Evolutionary conservation across 37 sponge, comb jelly and placozoan genomes (phyloP).

Genomic region (Cliona cf. orientalis): DNA sequence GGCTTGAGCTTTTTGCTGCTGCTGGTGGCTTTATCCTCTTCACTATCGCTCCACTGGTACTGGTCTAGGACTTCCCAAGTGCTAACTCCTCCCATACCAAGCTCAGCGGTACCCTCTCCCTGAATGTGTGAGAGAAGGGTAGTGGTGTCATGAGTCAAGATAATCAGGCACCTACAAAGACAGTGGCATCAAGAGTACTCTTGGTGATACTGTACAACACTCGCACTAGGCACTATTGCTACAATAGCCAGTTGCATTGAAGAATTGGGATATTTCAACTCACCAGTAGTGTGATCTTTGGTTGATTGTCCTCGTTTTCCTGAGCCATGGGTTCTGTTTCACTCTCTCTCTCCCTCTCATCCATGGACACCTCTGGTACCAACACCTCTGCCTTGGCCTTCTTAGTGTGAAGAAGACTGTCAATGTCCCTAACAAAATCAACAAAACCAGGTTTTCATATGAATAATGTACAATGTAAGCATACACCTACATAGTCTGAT

Average conservation of each 20-base stretch:
- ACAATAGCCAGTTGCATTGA: too few species aligned
- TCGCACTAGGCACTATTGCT: too few species aligned
- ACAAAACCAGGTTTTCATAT: background rate
- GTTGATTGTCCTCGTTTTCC: background rate
- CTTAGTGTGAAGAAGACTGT: constrained; percentile 18
- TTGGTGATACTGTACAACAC: too few species aligned
- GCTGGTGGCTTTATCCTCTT: background rate
- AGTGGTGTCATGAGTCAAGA: background rate
- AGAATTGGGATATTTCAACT: too few species aligned
- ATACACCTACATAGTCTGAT: background rate
- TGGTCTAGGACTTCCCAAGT: constrained; percentile 37
- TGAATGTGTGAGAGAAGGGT: background rate
- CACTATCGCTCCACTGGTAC: background rate
- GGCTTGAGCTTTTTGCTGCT: background rate
- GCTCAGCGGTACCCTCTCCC: constrained; percentile 50
- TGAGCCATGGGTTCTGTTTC: background rate
- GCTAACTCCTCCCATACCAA: constrained; percentile 58
- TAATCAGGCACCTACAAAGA: background rate
- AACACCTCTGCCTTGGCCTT: background rate
- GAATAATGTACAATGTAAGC: background rate
- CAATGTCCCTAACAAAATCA: background rate
- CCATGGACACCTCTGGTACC: background rate
- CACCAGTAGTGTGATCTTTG: constrained; percentile 21
- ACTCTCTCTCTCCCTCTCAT: background rate
- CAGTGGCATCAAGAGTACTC: background rate